A percentile compares a stretch with the other conserved stretches of the same genome.
Evolutionary conservation across 1,140 invertebrate genomes (phyloP).

Genomic region (Heliothis virescens): DNA sequence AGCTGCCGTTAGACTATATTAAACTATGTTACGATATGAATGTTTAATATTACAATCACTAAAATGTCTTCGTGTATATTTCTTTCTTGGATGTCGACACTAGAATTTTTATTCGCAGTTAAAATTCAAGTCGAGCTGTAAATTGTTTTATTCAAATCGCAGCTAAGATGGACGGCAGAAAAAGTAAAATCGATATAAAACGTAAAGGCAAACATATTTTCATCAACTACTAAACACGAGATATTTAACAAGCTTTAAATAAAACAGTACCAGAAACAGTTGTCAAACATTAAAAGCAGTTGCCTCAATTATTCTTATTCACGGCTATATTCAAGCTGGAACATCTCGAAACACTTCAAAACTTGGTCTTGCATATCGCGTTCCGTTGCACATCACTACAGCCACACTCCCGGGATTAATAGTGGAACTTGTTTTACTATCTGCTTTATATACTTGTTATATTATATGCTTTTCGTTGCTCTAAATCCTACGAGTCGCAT

Average conservation of each 20-base stretch:
- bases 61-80: constrained; percentile 20
- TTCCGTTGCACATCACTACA: constrained; percentile 33
- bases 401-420: constrained; percentile 40
- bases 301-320: constrained; percentile 31
- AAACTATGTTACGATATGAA: constrained; percentile 30
- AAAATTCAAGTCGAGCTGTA: not conserved
- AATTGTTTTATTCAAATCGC: not conserved
- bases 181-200: not conserved
- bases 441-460: constrained; percentile 26
- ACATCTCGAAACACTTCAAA: constrained; percentile 36
- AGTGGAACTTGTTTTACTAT: constrained; percentile 46
- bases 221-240: not conserved
- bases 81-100: not conserved
- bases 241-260: constrained; percentile 1
- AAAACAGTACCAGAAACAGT: constrained; percentile 25
- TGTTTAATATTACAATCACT: constrained; percentile 31
- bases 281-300: constrained; percentile 40
- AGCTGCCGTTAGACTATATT: constrained; percentile 34
- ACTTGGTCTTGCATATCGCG: constrained; percentile 30
- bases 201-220: not conserved
- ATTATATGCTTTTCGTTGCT: constrained; percentile 32
- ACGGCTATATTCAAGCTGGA: constrained; percentile 13
- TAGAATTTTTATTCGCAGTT: constrained; percentile 17
- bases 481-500: constrained; percentile 31
- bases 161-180: not conserved